phyloP scores from a whole-genome alignment of 1,140 invertebrate species.

The Megathymus violae region DNA sequence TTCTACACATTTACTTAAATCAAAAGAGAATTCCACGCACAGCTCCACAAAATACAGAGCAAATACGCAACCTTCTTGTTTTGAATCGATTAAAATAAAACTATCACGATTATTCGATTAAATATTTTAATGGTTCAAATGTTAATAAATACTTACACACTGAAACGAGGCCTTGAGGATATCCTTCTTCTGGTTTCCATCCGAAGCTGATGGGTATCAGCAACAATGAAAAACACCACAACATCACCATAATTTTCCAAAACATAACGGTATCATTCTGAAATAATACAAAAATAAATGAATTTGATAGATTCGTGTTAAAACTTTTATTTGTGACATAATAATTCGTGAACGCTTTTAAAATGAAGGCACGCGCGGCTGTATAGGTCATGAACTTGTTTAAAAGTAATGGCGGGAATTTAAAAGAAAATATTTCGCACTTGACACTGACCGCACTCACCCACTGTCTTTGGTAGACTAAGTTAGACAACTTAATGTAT shows the following conservation, averaged over 20 bases:
- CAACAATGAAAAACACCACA: constrained; percentile 32
- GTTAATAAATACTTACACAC: constrained; percentile 57
- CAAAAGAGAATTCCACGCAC: too few relatives aligned
- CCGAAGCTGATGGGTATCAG: constrained; percentile 23
- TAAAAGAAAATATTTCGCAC: constrained; percentile 12
- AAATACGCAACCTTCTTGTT: too few relatives aligned
- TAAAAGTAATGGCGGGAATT: constrained; percentile 38
- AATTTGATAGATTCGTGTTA: neutral
- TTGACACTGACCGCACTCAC: constrained; percentile 21
- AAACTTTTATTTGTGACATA: constrained; percentile 31
- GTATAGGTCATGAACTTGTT: constrained; percentile 31
- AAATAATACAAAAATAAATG: too few relatives aligned
- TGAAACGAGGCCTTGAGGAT: constrained; percentile 68
- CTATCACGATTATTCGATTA: too few relatives aligned
- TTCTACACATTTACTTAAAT: too few relatives aligned
- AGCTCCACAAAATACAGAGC: too few relatives aligned
- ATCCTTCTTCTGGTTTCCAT: constrained; percentile 54
- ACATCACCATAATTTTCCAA: constrained; percentile 36
- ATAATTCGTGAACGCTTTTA: constrained; percentile 37
- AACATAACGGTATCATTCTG: constrained; percentile 18
- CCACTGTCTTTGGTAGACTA: constrained; percentile 27
- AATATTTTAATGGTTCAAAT: neutral
- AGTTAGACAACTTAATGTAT: constrained; percentile 3
- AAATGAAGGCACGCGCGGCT: constrained; percentile 35
- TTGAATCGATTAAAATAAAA: too few relatives aligned